These are phyloP conservation scores for Threskiornis aethiopicus DNA, from an alignment of 2,797 vertebrate genomes.

Conservation along the genomic window DNA sequence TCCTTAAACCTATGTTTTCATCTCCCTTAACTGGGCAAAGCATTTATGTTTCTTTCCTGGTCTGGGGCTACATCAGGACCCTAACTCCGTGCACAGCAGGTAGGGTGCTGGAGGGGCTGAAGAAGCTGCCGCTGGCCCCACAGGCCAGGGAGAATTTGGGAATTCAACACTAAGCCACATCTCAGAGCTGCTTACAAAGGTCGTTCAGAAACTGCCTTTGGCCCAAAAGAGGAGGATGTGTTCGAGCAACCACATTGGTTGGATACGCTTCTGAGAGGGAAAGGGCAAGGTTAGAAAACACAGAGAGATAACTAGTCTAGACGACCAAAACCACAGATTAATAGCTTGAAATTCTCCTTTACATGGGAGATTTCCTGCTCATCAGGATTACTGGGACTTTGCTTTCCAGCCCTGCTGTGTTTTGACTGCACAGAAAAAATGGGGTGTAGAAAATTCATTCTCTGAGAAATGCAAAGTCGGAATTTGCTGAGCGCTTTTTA, in stretches of 20 bases:
- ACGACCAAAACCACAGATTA: neutral
- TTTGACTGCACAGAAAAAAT: neutral
- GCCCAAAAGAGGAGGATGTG: neutral
- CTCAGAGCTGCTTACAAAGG: neutral
- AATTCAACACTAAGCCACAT: neutral
- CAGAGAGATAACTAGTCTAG: neutral
- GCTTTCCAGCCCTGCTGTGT: neutral
- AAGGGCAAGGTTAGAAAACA: neutral
- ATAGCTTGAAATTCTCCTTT: neutral
- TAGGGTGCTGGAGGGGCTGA: neutral
- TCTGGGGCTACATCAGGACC: neutral
- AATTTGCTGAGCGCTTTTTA: neutral
- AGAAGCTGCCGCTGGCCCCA: neutral
- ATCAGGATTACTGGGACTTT: neutral
- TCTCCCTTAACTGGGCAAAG: neutral
- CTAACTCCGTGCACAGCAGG: neutral
- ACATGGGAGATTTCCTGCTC: neutral
- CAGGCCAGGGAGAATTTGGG: neutral
- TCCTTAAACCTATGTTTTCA: neutral
- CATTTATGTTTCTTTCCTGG: neutral
- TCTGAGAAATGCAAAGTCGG: neutral
- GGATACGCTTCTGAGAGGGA: neutral
- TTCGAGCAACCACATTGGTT: accelerated
- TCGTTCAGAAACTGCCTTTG: neutral
- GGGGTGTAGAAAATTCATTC: neutral